phyloP scores from a whole-genome alignment of 2,113 vertebrate species.

The Hassar affinis region DNA sequence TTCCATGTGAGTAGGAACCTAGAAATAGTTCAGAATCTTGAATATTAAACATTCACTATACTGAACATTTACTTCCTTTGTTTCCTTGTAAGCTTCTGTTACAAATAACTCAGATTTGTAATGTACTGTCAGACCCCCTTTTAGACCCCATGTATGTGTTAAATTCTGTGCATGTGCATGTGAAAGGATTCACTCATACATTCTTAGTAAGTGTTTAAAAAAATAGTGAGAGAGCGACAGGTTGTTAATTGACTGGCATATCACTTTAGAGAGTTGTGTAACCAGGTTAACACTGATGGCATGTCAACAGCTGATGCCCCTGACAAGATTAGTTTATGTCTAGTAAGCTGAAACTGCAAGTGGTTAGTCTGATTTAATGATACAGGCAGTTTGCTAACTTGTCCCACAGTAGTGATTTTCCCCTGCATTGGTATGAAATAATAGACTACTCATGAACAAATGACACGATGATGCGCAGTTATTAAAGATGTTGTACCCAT shows the following conservation, averaged over 20 bases:
- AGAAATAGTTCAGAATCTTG: not conserved
- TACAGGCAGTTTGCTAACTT: conserved; percentile 1
- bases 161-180: not conserved
- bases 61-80: not conserved
- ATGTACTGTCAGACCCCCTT: too few relatives aligned
- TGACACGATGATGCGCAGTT: not conserved
- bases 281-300: conserved; percentile 24
- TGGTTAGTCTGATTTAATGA: conserved; percentile 4
- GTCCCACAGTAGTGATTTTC: not conserved
- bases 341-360: not conserved
- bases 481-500: not conserved
- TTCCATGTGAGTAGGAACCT: not conserved
- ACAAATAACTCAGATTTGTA: too few relatives aligned
- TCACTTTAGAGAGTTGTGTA: conserved; percentile 5
- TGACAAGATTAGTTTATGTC: conserved; percentile 17
- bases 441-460: not conserved
- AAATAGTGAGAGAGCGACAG: conserved; percentile 3
- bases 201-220: not conserved
- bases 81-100: too few relatives aligned
- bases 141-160: not conserved
- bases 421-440: not conserved
- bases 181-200: not conserved
- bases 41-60: not conserved
- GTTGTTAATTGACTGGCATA: conserved; percentile 3
- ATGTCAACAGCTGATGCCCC: conserved; percentile 12